Conservation (phyloP, 2,888 invertebrate species). For the Buathra laborator region DNA sequence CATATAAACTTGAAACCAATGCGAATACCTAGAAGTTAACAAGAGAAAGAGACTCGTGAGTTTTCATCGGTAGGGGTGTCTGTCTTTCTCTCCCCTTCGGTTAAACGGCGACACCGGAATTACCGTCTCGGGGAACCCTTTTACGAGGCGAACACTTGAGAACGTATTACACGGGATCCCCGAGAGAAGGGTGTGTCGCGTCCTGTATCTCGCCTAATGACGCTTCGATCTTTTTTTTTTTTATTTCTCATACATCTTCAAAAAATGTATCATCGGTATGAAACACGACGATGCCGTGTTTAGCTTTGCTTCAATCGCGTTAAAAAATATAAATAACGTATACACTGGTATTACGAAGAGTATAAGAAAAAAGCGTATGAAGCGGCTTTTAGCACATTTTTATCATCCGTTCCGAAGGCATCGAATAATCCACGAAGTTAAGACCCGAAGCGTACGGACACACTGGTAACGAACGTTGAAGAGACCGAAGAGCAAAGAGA, state of each 20-base stretch:
- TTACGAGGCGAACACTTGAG: background rate
- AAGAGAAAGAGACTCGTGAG: slow-evolving; percentile 29
- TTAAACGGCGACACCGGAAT: slow-evolving; percentile 13
- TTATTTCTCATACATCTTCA: slow-evolving; percentile 26
- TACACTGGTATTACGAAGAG: background rate
- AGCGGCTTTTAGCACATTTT: slow-evolving; percentile 56
- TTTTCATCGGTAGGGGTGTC: background rate
- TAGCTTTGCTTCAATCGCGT: background rate
- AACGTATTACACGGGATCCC: slow-evolving; percentile 10
- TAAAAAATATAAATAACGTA: background rate
- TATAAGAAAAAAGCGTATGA: slow-evolving; percentile 15
- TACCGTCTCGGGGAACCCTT: slow-evolving; percentile 21
- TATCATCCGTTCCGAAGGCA: background rate
- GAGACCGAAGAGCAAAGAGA: slow-evolving; percentile 43
- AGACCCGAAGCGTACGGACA: background rate
- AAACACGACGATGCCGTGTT: background rate
- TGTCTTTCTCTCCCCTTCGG: background rate
- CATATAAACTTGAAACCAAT: slow-evolving; percentile 57
- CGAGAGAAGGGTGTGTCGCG: slow-evolving; percentile 51
- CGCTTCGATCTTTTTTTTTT: background rate
- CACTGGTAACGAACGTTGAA: slow-evolving; percentile 6
- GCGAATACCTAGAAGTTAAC: slow-evolving; percentile 54
- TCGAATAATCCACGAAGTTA: background rate
- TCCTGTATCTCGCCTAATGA: slow-evolving; percentile 10
- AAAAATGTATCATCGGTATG: background rate